phyloP scores from a whole-genome alignment of 1,140 invertebrate species.

The Anthonomus grandis region DNA sequence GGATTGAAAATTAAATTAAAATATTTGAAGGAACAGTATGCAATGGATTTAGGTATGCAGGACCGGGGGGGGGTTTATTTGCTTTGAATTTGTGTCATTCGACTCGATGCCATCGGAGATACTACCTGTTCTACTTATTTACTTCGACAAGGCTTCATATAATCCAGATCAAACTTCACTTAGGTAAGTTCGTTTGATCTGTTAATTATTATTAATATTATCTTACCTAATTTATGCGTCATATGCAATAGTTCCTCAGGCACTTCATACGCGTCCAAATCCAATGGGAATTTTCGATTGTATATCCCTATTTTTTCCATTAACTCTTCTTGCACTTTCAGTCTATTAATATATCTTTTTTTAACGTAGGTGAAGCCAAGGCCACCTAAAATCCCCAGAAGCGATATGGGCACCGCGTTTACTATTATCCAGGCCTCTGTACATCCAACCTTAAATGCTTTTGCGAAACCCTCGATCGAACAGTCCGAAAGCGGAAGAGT shows the following conservation, averaged over 20 bases:
- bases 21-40: too few relatives aligned
- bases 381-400: conserved; percentile 59
- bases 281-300: conserved; percentile 45
- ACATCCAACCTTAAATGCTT: conserved; percentile 65
- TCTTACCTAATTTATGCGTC: conserved; percentile 70
- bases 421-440: conserved; percentile 68
- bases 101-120: too few relatives aligned
- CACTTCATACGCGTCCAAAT: conserved; percentile 83
- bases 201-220: neutral
- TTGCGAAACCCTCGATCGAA: conserved; percentile 61
- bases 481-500: conserved; percentile 58
- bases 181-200: too few relatives aligned
- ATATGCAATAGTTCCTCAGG: conserved; percentile 80
- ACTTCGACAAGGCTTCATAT: neutral
- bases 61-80: too few relatives aligned
- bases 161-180: too few relatives aligned
- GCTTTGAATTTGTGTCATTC: too few relatives aligned
- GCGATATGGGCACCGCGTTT: conserved; percentile 64
- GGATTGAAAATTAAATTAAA: too few relatives aligned
- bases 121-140: too few relatives aligned
- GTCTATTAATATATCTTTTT: conserved; percentile 70
- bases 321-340: conserved; percentile 64
- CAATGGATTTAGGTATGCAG: too few relatives aligned
- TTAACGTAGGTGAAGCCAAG: conserved; percentile 65
- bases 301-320: conserved; percentile 49